phyloP scores from a whole-genome alignment of 2,113 vertebrate species.

The Pelusios castaneus region DNA sequence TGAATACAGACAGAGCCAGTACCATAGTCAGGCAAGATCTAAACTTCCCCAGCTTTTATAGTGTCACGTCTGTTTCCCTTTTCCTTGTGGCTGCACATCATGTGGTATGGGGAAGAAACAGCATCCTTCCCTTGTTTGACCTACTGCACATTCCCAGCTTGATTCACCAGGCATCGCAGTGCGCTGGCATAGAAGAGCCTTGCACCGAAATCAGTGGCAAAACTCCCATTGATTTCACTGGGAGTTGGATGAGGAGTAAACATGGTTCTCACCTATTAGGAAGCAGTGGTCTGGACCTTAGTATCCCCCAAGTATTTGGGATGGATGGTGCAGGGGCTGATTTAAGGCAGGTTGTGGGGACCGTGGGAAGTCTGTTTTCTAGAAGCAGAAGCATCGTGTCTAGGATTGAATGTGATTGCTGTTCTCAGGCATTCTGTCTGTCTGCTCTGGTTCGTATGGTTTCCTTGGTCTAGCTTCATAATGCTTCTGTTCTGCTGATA shows the following conservation, averaged over 20 bases:
- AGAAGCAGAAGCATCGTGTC: too few relatives aligned
- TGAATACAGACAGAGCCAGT: not conserved
- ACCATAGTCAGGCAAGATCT: not conserved
- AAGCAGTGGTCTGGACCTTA: accelerated
- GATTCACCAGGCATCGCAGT: not conserved
- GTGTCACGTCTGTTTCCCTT: not conserved
- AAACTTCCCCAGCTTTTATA: not conserved
- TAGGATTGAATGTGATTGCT: not conserved
- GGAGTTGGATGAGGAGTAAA: not conserved
- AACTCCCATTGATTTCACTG: not conserved
- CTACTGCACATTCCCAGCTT: not conserved
- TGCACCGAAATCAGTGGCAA: accelerated
- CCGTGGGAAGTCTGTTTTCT: not conserved
- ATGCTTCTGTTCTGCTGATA: not conserved
- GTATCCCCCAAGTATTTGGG: not conserved
- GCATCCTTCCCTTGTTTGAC: not conserved
- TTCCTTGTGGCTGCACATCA: not conserved
- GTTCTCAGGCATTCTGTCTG: not conserved
- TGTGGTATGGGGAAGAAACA: not conserved
- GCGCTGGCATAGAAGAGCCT: not conserved
- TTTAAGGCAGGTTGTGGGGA: accelerated
- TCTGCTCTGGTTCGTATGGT: accelerated
- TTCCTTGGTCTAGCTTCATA: not conserved
- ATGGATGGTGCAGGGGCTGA: not conserved
- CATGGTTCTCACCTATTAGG: too few relatives aligned